Base-by-base conservation (phyloP, 2,113 vertebrate genomes). In the Ginglymostoma cirratum region DNA sequence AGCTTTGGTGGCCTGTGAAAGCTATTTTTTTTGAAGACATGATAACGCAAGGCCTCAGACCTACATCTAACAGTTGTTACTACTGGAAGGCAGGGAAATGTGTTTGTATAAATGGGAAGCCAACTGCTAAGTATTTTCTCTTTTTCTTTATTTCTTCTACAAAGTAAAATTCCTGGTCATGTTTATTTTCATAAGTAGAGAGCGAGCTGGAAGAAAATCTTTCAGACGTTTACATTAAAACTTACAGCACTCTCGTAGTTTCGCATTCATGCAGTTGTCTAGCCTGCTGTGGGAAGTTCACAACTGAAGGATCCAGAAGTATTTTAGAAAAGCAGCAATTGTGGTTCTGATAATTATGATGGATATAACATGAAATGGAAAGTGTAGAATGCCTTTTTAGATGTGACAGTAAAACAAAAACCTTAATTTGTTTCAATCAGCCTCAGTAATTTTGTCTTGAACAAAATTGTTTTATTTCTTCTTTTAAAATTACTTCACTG, bases 1-100 rank as follows among this genome's bases (percentile, higher is more conserved):
- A 89, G 66, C 69, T 95, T 72, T 95, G 94, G 94, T 95, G 94
- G 94, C 27, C 94, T 72, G 94, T 95, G 42, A 42, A 92, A 92
- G 89, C 61, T 92, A 52, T 89, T 55, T 90, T 90, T 90, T 90
- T 92, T 65, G 55, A 90, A 90, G 87, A 19, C 27, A 19, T 5
- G 87, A 14, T 86, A 86, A 86, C 45, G 34, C n/a, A 38, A 93
- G 34, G 61, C 15, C 61, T 93, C 34, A 38, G 89, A 93, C 61
- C n/a, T 93, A 65, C 30, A n/a, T 66, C 61, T 93, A 93, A 38
- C 89, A 66, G 66, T 93, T 66, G 34, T 93, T 66, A 38, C 61
- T 38, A 66, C 61, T 66, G n/a, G 61, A 93, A n/a, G 30, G 89
- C n/a, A 93, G 0, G 6, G 55, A 93, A 93, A 66, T 66, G 55